Percentiles rank a stretch among this genome's conserved stretches.
phyloP scores from a whole-genome alignment of 2,888 invertebrate species.

The Drosophila affinis region DNA sequence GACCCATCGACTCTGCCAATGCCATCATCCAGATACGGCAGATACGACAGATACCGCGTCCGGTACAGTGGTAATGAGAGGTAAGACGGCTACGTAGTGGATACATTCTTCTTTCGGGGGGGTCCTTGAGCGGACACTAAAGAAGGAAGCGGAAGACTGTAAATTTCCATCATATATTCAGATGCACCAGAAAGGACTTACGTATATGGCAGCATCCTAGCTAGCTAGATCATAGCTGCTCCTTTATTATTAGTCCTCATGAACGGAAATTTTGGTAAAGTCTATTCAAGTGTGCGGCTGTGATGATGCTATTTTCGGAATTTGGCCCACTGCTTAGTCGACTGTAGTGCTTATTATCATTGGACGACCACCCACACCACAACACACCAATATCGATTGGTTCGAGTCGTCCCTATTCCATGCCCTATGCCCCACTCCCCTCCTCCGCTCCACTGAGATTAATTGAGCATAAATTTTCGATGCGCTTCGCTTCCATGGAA shows the following conservation, averaged over 20 bases:
- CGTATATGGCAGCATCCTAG: too few relatives aligned
- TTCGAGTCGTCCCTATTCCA: conserved; percentile 10
- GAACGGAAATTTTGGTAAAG: neutral
- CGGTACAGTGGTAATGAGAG: conserved; percentile 11
- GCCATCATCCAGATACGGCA: conserved; percentile 18
- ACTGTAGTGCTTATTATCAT: conserved; percentile 25
- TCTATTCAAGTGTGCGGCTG: conserved; percentile 8
- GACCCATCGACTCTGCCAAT: conserved; percentile 17
- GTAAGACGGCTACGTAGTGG: neutral
- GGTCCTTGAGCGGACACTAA: neutral
- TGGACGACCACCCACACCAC: conserved; percentile 14
- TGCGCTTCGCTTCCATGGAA: conserved; percentile 34
- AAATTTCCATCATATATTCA: too few relatives aligned
- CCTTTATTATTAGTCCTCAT: neutral
- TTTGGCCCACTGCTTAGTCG: conserved; percentile 4
- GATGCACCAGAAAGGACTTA: too few relatives aligned
- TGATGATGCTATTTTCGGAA: neutral
- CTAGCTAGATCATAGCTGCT: too few relatives aligned
- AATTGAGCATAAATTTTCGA: conserved; percentile 59
- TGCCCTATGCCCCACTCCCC: too few relatives aligned
- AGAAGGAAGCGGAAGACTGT: conserved; percentile 4
- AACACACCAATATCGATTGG: conserved; percentile 14
- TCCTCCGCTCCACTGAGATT: conserved; percentile 45
- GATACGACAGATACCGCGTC: neutral
- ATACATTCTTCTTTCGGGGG: too few relatives aligned